These are phyloP conservation scores for Oenanthe melanoleuca DNA, from an alignment of 2,113 vertebrate genomes.

Conservation along the genomic window DNA sequence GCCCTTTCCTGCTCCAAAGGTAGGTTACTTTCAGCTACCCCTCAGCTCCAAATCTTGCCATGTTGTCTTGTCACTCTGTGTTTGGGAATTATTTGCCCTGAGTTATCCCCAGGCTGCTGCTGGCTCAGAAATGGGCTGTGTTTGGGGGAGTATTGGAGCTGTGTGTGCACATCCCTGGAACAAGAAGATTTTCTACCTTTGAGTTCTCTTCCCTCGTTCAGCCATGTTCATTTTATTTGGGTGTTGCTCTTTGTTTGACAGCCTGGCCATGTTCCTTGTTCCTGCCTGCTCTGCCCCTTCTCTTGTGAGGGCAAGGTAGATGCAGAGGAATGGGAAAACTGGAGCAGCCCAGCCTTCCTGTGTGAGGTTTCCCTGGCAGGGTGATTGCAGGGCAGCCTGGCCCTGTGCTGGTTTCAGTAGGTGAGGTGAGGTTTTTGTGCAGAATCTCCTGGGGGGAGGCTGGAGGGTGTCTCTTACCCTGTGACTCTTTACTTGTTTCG, in stretches of 20 bases:
- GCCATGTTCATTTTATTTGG: not conserved
- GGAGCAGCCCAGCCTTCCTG: not conserved
- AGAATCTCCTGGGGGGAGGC: not conserved
- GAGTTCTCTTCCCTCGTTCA: not conserved
- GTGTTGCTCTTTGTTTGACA: not conserved
- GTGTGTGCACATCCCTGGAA: not conserved
- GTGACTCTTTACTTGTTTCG: not conserved
- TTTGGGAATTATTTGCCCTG: not conserved
- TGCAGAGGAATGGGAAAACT: not conserved
- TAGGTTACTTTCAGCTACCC: not conserved
- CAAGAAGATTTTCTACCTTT: not conserved
- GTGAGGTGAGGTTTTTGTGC: not conserved
- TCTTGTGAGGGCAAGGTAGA: not conserved
- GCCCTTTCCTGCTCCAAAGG: not conserved
- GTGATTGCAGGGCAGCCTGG: not conserved
- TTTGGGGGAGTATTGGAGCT: not conserved
- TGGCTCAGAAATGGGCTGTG: not conserved
- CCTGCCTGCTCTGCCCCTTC: not conserved
- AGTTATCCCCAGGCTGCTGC: not conserved
- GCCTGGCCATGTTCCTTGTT: not conserved
- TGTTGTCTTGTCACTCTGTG: not conserved
- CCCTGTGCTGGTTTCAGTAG: not conserved
- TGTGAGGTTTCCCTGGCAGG: not conserved
- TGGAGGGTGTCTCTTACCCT: not conserved
- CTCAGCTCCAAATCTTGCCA: not conserved